Evolutionary conservation across 2,797 vertebrate genomes (phyloP), one percentile per base, ranked within the genome.

Genomic region (Tenualosa ilisha): DNA sequence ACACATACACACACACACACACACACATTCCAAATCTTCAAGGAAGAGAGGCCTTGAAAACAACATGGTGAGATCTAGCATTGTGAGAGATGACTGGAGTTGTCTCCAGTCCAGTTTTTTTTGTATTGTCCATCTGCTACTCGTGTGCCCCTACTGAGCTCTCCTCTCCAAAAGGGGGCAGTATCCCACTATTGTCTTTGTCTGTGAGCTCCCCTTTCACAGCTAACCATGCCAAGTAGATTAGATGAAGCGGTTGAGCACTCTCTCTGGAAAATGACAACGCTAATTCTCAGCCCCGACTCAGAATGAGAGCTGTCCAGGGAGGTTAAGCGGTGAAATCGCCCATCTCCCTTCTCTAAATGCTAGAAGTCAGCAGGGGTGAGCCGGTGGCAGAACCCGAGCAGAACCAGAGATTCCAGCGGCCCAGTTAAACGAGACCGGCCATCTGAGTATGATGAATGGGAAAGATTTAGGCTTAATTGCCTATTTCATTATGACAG

Each of bases 151-250:
- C 6, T 72, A 17, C 68, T 15, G 22, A 20, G 56, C 31, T 4
- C 17, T 37, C 40, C 68, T 40, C 13, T 82, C 83, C 93, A 92
- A 87, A 59, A 92, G 93, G 89, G 92, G 93, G 94, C 93, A 95
- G 93, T 92, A 89, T 93, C 92, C 83, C 68, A 75, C 68, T 75
- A 75, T 15, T 51, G 12, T 37, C 24, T 13, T 26, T 75, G 31
- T 40, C 31, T 20, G 31, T 75, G 31, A 40, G 13, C 68, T 75
- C 31, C 37, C 31, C 68, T 75, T 43, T 26, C n/a, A 7, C 86
- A 15, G 37, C 84, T 82, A 84, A 85, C 24, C 85, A 86, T 46
- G 85, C 81, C 53, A 22, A 84, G 86, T 31, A 53, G 50, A 84
- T 37, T 75, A 53, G 84, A 88, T 81, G 81, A 82, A 85, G 83